Conservation (phyloP, 1,140 invertebrate genomes). For the Dendrolimus kikuchii region DNA sequence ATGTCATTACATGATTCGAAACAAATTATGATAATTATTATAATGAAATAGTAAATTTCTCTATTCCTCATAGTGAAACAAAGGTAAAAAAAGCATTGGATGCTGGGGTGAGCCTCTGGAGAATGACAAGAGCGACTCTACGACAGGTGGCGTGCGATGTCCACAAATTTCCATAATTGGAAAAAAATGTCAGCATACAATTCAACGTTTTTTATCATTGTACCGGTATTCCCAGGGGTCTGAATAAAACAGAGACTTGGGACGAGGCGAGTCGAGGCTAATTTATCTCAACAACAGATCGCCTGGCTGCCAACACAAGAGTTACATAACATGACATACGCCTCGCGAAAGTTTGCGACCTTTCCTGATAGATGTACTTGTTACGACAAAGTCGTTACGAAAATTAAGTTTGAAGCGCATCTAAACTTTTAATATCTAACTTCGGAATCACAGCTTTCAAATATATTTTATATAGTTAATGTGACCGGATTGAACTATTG, state of each 20-base stretch:
- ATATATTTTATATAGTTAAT: no score
- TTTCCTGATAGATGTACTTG: no score
- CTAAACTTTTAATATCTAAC: no score
- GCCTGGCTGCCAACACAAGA: slow-evolving; percentile 29
- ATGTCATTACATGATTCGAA: no score
- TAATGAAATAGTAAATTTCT: slow-evolving; percentile 39
- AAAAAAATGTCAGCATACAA: slow-evolving; percentile 36
- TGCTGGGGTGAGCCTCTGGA: slow-evolving; percentile 24
- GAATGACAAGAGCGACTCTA: slow-evolving; percentile 25
- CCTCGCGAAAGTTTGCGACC: neutral
- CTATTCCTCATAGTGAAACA: slow-evolving; percentile 12
- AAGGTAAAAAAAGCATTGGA: slow-evolving; percentile 20
- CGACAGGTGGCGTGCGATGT: slow-evolving; percentile 34
- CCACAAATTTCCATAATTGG: slow-evolving; percentile 54
- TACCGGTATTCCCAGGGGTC: slow-evolving; percentile 38
- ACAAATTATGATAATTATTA: slow-evolving; percentile 16
- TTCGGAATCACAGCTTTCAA: no score
- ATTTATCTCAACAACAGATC: slow-evolving; percentile 44
- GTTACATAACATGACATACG: slow-evolving; percentile 15
- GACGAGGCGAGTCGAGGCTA: slow-evolving; percentile 42
- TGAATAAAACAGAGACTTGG: slow-evolving; percentile 56
- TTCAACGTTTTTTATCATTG: slow-evolving; percentile 48
- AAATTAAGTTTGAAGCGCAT: no score
- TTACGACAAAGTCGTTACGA: no score
- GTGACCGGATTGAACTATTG: no score